phyloP scores from a whole-genome alignment of 1,140 invertebrate species.

The Hesperophylax magnus region DNA sequence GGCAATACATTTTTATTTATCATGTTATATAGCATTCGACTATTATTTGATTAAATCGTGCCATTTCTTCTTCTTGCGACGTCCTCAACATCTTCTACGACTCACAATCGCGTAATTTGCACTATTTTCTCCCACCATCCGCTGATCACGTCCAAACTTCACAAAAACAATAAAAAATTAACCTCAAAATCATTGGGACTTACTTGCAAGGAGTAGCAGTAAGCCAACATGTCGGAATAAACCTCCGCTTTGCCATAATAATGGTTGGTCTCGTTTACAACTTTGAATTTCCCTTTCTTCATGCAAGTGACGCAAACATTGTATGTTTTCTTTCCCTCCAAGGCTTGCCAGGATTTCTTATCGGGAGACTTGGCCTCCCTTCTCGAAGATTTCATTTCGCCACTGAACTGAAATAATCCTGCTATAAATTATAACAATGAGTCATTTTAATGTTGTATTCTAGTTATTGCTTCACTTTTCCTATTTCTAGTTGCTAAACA shows the following conservation, averaged over 20 bases:
- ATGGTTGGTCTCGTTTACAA: background rate
- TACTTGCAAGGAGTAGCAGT: slow-evolving; percentile 14
- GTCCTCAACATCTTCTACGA: background rate
- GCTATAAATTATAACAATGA: background rate
- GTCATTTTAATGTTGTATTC: background rate
- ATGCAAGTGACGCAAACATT: slow-evolving; percentile 10
- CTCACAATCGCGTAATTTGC: background rate
- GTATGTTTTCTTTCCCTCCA: background rate
- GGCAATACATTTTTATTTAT: background rate
- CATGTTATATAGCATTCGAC: background rate
- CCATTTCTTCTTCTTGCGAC: background rate
- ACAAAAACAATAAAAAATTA: background rate
- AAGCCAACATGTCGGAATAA: slow-evolving; percentile 15
- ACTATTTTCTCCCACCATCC: background rate
- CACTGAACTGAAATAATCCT: no score
- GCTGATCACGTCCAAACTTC: background rate
- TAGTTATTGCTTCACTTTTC: background rate
- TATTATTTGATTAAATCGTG: background rate
- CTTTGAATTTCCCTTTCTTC: slow-evolving; percentile 34
- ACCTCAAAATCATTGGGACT: background rate
- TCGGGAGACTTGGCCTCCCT: background rate
- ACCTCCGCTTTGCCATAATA: slow-evolving; percentile 21
- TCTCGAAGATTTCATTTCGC: background rate
- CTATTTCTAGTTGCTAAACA: background rate
- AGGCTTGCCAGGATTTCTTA: slow-evolving; percentile 2